Evolutionary conservation across 2,888 invertebrate genomes (phyloP).

Genomic region (Chirona hameri): DNA sequence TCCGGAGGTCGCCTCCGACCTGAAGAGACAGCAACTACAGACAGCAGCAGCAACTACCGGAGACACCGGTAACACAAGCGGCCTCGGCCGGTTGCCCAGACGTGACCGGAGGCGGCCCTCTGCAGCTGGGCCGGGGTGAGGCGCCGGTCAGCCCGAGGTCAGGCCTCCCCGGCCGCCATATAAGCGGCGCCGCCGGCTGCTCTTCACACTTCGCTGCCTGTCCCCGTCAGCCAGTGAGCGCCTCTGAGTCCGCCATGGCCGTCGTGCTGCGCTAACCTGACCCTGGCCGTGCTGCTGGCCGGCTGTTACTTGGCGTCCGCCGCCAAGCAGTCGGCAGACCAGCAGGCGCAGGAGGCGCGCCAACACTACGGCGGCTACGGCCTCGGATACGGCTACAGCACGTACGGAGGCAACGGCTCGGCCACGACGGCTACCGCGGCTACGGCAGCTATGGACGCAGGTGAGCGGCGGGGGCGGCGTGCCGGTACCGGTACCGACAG

Average conservation of each 20-base stretch:
- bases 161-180: not conserved
- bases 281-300: not conserved
- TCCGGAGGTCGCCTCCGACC: too few species aligned
- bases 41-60: too few species aligned
- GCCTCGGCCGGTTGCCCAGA: too few species aligned
- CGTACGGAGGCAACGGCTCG: not conserved
- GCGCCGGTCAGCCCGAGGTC: not conserved
- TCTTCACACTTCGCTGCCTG: not conserved
- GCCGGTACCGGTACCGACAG: too few species aligned
- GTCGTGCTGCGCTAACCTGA: not conserved
- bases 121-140: not conserved
- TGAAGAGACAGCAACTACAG: too few species aligned
- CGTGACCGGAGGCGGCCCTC: not conserved
- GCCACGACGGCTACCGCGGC: not conserved
- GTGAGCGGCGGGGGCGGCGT: not conserved
- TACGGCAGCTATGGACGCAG: not conserved
- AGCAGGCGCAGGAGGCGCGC: constrained; percentile 9
- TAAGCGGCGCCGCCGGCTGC: not conserved
- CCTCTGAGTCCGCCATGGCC: not conserved
- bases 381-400: constrained; percentile 1
- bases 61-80: too few species aligned
- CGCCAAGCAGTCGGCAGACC: not conserved
- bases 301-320: not conserved
- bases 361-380: constrained; percentile 3
- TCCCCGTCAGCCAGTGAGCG: not conserved